Base-by-base conservation (phyloP, 2,888 invertebrate species). In the Pseudococcus viburni region DNA sequence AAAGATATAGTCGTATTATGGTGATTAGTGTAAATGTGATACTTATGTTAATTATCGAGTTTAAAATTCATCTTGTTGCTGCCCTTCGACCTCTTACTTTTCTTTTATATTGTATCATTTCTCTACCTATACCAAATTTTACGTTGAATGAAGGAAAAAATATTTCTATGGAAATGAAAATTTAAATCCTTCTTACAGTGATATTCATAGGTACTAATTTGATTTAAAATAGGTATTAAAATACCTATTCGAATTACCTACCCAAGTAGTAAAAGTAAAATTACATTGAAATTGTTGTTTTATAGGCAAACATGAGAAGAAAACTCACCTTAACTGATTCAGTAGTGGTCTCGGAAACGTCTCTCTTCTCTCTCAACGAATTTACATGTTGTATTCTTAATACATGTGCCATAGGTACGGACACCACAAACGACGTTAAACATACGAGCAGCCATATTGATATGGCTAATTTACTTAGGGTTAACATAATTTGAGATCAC, bases 401-500 rank as follows among this genome's bases (percentile, higher is more conserved):
- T 46, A 83, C 80, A 19, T 83, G 80, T 73, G 68, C 73, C 86
- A 68, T 68, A 86, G 86, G 68, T 86, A 64, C 19, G 8, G 48
- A 86, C 22, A 73, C 42, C 46, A 86, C 86, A 48, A 68, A 86
- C 15, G 73, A 46, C 17, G 73, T 73, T 19, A 64, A 42, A 17
- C 59, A 68, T 68, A 73, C 12, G 2, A 86, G 19, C 17, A 68
- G 86, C 86, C 86, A 86, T 86, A 48, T 64, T 8, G 68, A 73
- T 48, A 86, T 48, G 73, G 86, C 86, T 26, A 73, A 4, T 86
- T 86, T 68, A 46, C 9, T 39, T 7, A 68, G 5, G 6, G 73
- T 48, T 86, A 86, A 86, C 86, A 86, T 86, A 46, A 48, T 68
- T 68, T 73, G 86, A 68, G 73, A 83, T 83, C 68, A 86, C 68